Conservation (phyloP, 2,888 invertebrate genomes). For the Cephus nigrinus region DNA sequence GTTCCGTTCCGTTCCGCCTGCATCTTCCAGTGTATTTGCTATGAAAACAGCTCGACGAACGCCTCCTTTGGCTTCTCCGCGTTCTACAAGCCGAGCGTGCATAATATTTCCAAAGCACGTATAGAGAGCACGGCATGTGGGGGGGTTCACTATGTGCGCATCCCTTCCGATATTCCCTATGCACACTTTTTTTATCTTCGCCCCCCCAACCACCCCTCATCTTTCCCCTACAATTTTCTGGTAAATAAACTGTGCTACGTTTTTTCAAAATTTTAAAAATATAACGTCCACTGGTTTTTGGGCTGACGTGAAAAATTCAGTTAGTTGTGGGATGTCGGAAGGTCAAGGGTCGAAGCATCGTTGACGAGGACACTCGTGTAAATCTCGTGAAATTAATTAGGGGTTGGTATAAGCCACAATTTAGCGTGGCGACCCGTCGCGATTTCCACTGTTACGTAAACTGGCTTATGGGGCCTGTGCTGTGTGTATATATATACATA, state of each 20-base stretch:
- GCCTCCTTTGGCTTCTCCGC: constrained; percentile 14
- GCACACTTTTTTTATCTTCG: constrained; percentile 19
- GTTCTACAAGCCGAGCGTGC: constrained; percentile 5
- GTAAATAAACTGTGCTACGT: not conserved
- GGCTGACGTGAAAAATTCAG: not conserved
- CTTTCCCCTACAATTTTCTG: constrained; percentile 8
- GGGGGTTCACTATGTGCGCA: not conserved
- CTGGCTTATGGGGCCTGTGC: not conserved
- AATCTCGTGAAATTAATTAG: constrained; percentile 15
- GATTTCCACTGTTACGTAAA: not conserved
- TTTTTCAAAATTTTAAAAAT: not conserved
- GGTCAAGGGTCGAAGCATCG: not conserved
- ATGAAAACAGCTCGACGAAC: constrained; percentile 37
- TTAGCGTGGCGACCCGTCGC: not conserved
- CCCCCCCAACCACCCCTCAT: not conserved
- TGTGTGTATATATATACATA: not conserved
- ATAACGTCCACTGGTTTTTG: not conserved
- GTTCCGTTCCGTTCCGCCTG: not conserved
- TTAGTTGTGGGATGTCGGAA: not conserved
- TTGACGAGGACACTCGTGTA: not conserved
- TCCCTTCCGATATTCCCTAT: not conserved
- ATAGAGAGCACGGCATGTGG: constrained; percentile 3
- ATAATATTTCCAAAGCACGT: constrained; percentile 36
- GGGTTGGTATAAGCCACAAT: constrained; percentile 1
- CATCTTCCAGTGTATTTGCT: constrained; percentile 41